These are phyloP conservation scores for Xiphophorus hellerii DNA, from an alignment of 2,113 vertebrate genomes.

Conservation along the genomic window DNA sequence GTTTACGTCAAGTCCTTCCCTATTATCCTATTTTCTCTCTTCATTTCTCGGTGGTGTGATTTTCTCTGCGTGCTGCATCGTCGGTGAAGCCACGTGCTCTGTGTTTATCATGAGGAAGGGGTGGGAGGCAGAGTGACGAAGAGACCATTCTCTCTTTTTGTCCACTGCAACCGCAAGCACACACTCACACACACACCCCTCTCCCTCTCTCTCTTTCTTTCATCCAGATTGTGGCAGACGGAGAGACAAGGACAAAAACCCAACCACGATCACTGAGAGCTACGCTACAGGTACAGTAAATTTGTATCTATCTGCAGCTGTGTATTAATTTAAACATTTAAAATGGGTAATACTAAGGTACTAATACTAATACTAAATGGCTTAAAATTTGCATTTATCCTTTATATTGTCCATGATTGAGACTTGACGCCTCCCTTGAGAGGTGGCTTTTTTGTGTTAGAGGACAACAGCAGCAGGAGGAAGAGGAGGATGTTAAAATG, in stretches of 20 bases:
- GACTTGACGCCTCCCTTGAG: not conserved
- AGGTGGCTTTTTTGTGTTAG: slow-evolving; percentile 10
- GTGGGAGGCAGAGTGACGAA: slow-evolving; percentile 46
- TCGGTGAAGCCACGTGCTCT: slow-evolving; percentile 77
- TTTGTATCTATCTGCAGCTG: slow-evolving; percentile 6
- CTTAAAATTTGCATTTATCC: slow-evolving; percentile 9
- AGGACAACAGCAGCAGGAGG: slow-evolving; percentile 11
- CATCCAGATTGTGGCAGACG: slow-evolving; percentile 42
- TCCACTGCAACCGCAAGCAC: slow-evolving; percentile 40
- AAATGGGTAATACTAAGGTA: not conserved
- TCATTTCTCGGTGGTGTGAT: slow-evolving; percentile 26
- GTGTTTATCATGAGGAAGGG: slow-evolving; percentile 80
- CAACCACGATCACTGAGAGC: slow-evolving; percentile 15
- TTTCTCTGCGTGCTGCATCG: slow-evolving; percentile 71
- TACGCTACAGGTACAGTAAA: slow-evolving; percentile 62
- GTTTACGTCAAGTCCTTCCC: not conserved
- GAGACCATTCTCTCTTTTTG: slow-evolving; percentile 24
- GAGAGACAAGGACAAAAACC: slow-evolving; percentile 27
- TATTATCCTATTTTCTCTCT: slow-evolving; percentile 1
- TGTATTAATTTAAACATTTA: not conserved
- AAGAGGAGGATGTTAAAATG: slow-evolving; percentile 31
- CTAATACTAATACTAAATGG: not conserved
- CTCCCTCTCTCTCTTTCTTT: not conserved
- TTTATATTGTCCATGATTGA: not conserved
- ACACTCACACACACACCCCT: slow-evolving; percentile 1